Evolutionary conservation across 2,888 invertebrate species (phyloP), one percentile per base, ranked within the genome.

Genomic region (Drosophila prolongata): DNA sequence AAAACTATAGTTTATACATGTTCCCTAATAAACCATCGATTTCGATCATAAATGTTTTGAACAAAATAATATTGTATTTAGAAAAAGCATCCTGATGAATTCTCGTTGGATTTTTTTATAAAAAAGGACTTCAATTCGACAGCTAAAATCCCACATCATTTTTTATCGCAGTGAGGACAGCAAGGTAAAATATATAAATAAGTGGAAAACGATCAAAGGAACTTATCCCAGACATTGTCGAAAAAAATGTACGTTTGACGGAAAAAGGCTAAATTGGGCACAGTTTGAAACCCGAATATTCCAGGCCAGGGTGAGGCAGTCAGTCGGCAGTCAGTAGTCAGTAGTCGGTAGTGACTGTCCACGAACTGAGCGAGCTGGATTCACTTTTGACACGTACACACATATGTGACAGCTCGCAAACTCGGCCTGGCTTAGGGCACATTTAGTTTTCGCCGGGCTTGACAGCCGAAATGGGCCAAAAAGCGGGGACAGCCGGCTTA

Each of bases 361-460:
- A 30, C 42, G 60, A 37, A n/a, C 52, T 42, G 52, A 53, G 46
- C 69, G 42, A 53, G 69, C 50, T 37, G 58, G 68, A 68, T 65
- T 65, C 65, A 53, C 65, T 49, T 43, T 52, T 60, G 60, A 60
- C 60, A 60, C 59, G 60, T 60, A 57, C 58, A 58, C 53, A 40
- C 50, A 53, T 27, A 19, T 69, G 67, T 68, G 67, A 68, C 67
- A 69, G 64, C 42, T 50, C 52, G 52, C 35, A 56, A 72, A 71
- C 64, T 64, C 64, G 55, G 35, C 55, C 42, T 16, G 73, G 70
- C 70, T 72, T 72, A 71, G 64, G 73, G 42, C 55, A 30, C 54
- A 52, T 52, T 58, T 52, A 46, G 67, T 69, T 52, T 68, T 16
- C 16, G 70, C 64, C 64, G 9, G 62, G 50, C 50, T 62, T 72